phyloP scores from a whole-genome alignment of 2,888 invertebrate genomes.

The Lasioglossum oenotherae region DNA sequence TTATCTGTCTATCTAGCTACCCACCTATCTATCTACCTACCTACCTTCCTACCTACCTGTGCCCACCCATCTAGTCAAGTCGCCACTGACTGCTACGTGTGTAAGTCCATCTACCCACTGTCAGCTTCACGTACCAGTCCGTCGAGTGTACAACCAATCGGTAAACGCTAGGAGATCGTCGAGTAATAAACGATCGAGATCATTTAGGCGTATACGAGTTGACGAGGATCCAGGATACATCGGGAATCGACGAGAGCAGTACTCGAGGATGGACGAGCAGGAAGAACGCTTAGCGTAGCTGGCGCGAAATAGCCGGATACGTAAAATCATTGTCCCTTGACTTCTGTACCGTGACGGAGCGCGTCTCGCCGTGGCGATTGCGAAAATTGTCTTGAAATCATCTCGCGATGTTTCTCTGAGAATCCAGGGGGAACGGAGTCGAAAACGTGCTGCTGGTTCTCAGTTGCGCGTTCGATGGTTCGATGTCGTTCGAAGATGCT shows the following conservation, averaged over 20 bases:
- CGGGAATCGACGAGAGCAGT: background rate
- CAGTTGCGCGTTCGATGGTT: too few species aligned
- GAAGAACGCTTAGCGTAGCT: background rate
- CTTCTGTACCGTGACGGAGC: slow-evolving; percentile 33
- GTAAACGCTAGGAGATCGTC: background rate
- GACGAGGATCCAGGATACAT: background rate
- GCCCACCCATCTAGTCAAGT: background rate
- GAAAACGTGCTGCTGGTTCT: background rate
- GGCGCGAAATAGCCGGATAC: slow-evolving; percentile 47
- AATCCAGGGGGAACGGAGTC: background rate
- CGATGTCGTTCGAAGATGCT: background rate
- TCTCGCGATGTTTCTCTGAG: slow-evolving; percentile 23
- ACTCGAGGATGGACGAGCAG: background rate
- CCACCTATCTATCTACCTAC: slow-evolving; percentile 3
- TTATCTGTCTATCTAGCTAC: slow-evolving; percentile 8
- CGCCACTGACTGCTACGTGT: background rate
- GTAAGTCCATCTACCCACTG: background rate
- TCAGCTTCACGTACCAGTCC: background rate
- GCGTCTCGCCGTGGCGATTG: slow-evolving; percentile 42
- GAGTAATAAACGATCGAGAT: background rate
- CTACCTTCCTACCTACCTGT: background rate
- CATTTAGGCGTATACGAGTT: background rate
- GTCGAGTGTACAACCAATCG: background rate
- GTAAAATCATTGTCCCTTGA: slow-evolving; percentile 50
- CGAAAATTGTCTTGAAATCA: slow-evolving; percentile 38